These are phyloP conservation scores for Uloborus plumipes DNA, from an alignment of 2,888 invertebrate genomes.

Conservation along the genomic window DNA sequence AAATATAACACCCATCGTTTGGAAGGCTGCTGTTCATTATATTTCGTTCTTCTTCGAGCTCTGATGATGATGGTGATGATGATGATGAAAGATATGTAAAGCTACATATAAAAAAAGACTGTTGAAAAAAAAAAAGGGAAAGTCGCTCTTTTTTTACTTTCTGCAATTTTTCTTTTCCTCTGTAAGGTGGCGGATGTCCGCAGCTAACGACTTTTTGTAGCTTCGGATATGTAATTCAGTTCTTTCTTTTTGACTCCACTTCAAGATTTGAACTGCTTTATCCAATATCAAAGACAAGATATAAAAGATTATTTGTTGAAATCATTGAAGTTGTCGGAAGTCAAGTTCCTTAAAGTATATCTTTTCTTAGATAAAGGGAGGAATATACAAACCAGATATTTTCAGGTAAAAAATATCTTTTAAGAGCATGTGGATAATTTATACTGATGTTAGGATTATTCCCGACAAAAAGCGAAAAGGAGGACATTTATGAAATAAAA, in stretches of 20 bases:
- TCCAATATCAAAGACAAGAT: too few species aligned
- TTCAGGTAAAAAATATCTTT: too few species aligned
- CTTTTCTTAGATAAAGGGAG: too few species aligned
- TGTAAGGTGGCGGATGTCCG: constrained; percentile 30
- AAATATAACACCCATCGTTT: constrained; percentile 54
- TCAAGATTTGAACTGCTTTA: neutral
- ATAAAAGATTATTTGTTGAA: too few species aligned
- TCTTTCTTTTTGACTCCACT: neutral
- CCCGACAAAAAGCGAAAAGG: too few species aligned
- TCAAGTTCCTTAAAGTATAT: too few species aligned
- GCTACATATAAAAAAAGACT: constrained; percentile 12
- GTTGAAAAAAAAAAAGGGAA: constrained; percentile 30
- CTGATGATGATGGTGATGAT: constrained; percentile 43
- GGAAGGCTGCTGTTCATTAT: constrained; percentile 22
- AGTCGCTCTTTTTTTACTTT: neutral
- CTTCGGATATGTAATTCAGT: constrained; percentile 12
- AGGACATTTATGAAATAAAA: too few species aligned
- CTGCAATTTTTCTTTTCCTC: constrained; percentile 7
- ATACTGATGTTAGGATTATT: too few species aligned
- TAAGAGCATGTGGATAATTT: too few species aligned
- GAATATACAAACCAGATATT: too few species aligned
- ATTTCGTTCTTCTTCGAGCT: constrained; percentile 9
- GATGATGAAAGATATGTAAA: constrained; percentile 50
- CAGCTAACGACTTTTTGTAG: constrained; percentile 43
- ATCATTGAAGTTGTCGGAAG: too few species aligned